A percentile compares a stretch with the other conserved stretches of the same genome.
Conservation (phyloP, 2,113 vertebrate species). For the Puma concolor region DNA sequence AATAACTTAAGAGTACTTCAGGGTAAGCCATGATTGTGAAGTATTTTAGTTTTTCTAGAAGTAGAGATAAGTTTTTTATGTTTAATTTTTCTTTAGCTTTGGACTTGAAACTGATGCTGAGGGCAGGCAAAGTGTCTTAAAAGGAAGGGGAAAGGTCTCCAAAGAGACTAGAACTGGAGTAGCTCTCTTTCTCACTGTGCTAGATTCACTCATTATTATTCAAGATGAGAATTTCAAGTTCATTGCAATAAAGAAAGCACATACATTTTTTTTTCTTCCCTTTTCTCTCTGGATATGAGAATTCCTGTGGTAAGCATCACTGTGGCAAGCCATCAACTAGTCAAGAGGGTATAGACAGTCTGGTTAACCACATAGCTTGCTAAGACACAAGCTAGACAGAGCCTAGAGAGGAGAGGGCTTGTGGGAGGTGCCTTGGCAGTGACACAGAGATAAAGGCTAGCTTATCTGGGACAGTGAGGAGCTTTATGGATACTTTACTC, state of each 20-base stretch:
- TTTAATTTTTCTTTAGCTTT: not conserved
- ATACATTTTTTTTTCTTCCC: not conserved
- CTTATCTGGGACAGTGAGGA: not conserved
- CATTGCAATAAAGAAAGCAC: not conserved
- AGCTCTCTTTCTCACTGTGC: not conserved
- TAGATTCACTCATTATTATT: not conserved
- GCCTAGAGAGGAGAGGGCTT: not conserved
- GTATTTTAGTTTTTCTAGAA: not conserved
- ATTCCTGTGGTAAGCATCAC: not conserved
- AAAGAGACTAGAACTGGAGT: not conserved
- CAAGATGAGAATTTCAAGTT: not conserved
- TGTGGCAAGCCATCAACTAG: not conserved
- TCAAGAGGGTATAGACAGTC: not conserved
- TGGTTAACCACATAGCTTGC: slow-evolving; percentile 69
- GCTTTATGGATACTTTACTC: not conserved
- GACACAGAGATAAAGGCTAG: not conserved
- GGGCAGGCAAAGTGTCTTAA: not conserved
- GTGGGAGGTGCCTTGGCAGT: not conserved
- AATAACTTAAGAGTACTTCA: not conserved
- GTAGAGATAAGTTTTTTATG: not conserved
- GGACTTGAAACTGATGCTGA: not conserved
- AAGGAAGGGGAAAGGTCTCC: not conserved
- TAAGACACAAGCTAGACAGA: not conserved
- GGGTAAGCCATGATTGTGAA: not conserved
- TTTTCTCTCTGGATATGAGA: not conserved